A percentile compares a stretch with the other conserved stretches of the same genome.
These are phyloP conservation scores for Prionailurus bengalensis DNA, from an alignment of 2,113 vertebrate genomes.

Conservation along the genomic window DNA sequence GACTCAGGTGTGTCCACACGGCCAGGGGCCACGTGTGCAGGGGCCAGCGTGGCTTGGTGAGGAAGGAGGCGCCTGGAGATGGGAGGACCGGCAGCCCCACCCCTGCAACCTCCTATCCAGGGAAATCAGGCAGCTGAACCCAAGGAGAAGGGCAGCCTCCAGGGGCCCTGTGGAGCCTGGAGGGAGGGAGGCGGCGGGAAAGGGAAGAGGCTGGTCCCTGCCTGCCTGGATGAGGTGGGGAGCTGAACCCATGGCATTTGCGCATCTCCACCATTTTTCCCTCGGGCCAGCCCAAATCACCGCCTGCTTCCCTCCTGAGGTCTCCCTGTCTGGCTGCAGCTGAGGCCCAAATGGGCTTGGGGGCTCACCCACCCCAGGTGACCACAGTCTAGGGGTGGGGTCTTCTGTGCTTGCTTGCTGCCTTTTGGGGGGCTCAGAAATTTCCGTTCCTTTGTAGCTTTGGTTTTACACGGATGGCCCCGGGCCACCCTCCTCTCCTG, in stretches of 20 bases:
- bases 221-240: conserved; percentile 25
- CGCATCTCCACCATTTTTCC: conserved; percentile 47
- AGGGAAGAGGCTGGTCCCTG: conserved; percentile 34
- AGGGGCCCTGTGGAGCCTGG: conserved; percentile 13
- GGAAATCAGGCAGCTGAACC: conserved; percentile 57
- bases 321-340: background rate
- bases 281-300: conserved; percentile 39
- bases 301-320: conserved; percentile 38
- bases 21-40: conserved; percentile 42
- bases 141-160: background rate
- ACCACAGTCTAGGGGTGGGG: background rate
- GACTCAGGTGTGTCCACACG: conserved; percentile 64
- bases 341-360: background rate
- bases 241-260: conserved; percentile 34
- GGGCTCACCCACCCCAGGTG: background rate
- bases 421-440: conserved; percentile 44
- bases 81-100: background rate
- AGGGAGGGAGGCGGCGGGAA: conserved; percentile 5
- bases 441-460: conserved; percentile 10
- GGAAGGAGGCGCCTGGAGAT: conserved; percentile 5
- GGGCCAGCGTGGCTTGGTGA: background rate
- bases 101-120: conserved; percentile 33
- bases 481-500: background rate
- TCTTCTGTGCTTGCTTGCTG: background rate
- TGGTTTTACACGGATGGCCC: background rate